A percentile compares a stretch with the other conserved stretches of the same genome.
phyloP scores from a whole-genome alignment of 2,113 vertebrate species.

The Daboia siamensis region DNA sequence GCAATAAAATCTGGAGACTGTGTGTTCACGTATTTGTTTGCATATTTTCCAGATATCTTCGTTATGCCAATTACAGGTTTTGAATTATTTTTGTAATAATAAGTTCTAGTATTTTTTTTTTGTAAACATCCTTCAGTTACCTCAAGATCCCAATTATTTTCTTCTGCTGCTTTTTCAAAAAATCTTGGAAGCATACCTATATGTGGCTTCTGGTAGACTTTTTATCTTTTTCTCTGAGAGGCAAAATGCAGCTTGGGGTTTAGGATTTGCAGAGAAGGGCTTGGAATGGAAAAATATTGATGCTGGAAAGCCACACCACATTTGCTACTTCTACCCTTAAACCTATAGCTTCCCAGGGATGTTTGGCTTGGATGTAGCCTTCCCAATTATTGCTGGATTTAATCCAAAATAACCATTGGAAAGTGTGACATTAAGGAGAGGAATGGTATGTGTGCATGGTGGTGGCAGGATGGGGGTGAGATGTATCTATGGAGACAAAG shows the following conservation, averaged over 20 bases:
- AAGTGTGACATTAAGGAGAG: background rate
- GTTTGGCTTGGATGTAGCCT: background rate
- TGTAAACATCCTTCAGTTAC: conserved; percentile 10
- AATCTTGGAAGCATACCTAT: background rate
- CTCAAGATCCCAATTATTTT: background rate
- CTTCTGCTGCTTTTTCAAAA: background rate
- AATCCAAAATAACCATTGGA: background rate
- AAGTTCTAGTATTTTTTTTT: conserved; percentile 11
- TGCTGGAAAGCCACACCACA: background rate
- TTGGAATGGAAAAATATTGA: conserved; percentile 1
- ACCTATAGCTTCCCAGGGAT: background rate
- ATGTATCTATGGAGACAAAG: background rate
- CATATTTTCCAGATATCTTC: background rate
- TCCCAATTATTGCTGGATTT: background rate
- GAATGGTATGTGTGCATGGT: background rate
- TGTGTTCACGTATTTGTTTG: background rate
- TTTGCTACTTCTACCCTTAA: background rate
- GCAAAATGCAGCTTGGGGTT: background rate
- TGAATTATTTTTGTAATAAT: background rate
- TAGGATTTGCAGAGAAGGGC: background rate
- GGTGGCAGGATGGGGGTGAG: background rate
- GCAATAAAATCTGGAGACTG: background rate
- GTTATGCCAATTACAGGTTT: fast-evolving
- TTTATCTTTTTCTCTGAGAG: background rate
- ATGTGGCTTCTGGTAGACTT: background rate